phyloP scores from a whole-genome alignment of 2,888 invertebrate species.

The Campaea margaritaria region DNA sequence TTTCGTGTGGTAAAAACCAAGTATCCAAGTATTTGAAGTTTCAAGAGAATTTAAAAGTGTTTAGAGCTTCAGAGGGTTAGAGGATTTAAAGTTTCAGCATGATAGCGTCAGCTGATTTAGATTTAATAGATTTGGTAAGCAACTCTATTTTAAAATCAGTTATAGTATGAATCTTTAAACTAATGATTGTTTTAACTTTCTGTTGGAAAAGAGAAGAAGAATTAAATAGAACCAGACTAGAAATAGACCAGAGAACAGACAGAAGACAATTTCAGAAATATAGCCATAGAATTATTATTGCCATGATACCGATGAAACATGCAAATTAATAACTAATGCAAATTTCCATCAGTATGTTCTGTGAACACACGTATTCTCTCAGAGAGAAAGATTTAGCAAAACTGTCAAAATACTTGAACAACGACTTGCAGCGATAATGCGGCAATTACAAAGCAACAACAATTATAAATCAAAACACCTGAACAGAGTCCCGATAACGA shows the following conservation, averaged over 20 bases:
- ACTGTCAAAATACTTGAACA: too few relatives aligned
- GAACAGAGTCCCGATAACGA: slow-evolving; percentile 27
- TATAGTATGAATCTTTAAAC: too few relatives aligned
- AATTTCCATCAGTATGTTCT: too few relatives aligned
- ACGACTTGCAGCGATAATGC: background rate
- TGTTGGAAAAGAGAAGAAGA: too few relatives aligned
- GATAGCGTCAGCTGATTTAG: slow-evolving; percentile 11
- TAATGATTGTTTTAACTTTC: background rate
- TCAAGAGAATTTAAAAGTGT: slow-evolving; percentile 26
- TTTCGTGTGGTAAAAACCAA: slow-evolving; percentile 38
- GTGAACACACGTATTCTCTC: too few relatives aligned
- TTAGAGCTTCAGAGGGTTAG: slow-evolving; percentile 16
- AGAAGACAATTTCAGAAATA: too few relatives aligned
- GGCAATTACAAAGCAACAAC: slow-evolving; percentile 7
- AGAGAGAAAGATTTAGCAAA: too few relatives aligned
- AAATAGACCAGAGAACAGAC: too few relatives aligned
- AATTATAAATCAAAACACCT: slow-evolving; percentile 24
- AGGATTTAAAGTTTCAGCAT: slow-evolving; percentile 17
- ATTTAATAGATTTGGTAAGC: background rate
- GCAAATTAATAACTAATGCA: too few relatives aligned
- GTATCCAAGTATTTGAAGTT: slow-evolving; percentile 27
- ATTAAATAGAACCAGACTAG: too few relatives aligned
- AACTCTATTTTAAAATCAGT: background rate
- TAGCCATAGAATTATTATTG: too few relatives aligned
- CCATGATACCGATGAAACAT: too few relatives aligned